These are phyloP conservation scores for Macrochelys suwanniensis DNA, from an alignment of 2,797 vertebrate genomes.

Conservation along the genomic window DNA sequence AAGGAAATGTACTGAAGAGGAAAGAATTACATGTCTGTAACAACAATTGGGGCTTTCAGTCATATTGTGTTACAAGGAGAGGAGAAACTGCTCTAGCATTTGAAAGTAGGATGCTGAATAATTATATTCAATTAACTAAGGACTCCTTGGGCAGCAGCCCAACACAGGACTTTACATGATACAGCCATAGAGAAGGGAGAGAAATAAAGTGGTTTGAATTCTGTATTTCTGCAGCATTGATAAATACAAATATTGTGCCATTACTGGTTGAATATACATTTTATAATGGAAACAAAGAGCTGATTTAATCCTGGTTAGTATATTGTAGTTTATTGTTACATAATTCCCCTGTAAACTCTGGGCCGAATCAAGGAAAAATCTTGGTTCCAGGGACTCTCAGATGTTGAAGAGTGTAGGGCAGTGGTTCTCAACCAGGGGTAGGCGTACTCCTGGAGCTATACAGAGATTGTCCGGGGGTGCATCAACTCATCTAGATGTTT, in stretches of 20 bases:
- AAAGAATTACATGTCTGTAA: slow-evolving; percentile 73
- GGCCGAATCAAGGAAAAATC: background rate
- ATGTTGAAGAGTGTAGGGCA: background rate
- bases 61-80: slow-evolving; percentile 74
- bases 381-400: background rate
- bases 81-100: slow-evolving; percentile 67
- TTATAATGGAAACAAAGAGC: background rate
- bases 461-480: too few species aligned
- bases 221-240: background rate
- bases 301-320: background rate
- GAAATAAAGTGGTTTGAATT: slow-evolving; percentile 20
- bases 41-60: slow-evolving; percentile 59
- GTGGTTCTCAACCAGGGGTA: too few species aligned
- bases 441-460: too few species aligned
- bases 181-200: background rate
- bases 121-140: slow-evolving; percentile 82
- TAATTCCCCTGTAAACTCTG: background rate
- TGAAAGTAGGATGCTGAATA: slow-evolving; percentile 76
- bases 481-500: too few species aligned
- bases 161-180: slow-evolving; percentile 19
- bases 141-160: slow-evolving; percentile 73
- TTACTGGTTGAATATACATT: slow-evolving; percentile 4
- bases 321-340: background rate
- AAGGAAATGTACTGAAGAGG: slow-evolving; percentile 41
- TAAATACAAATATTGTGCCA: background rate